Conservation (phyloP, 2,797 vertebrate genomes). For the Threskiornis aethiopicus region DNA sequence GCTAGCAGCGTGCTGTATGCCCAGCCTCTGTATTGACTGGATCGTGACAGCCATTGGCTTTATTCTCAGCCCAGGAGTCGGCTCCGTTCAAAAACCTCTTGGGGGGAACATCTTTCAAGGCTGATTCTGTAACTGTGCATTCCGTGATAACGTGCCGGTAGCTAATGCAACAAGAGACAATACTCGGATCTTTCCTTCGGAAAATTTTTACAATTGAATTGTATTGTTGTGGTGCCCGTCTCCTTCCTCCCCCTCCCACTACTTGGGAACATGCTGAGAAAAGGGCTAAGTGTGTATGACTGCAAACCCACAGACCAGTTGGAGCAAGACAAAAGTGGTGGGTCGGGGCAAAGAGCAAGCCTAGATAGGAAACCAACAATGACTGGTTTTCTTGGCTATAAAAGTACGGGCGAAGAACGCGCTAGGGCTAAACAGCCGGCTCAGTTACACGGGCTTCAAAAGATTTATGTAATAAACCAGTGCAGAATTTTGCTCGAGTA, state of each 20-base stretch:
- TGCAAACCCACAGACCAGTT: neutral
- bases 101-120: neutral
- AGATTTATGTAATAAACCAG: neutral
- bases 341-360: neutral
- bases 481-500: neutral
- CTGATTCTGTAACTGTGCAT: neutral
- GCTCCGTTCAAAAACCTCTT: neutral
- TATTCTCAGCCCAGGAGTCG: neutral
- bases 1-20: neutral
- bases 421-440: neutral
- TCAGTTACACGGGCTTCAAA: neutral
- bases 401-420: neutral
- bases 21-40: neutral
- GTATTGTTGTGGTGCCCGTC: neutral
- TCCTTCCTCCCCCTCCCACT: neutral
- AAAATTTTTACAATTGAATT: neutral
- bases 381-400: neutral
- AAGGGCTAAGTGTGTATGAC: neutral
- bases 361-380: neutral
- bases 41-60: neutral
- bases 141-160: fast-evolving
- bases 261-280: neutral
- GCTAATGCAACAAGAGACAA: neutral
- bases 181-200: neutral
- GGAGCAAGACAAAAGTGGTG: neutral